phyloP scores from a whole-genome alignment of 37 sponge, comb jelly and placozoan species.

The Crambe crambe region DNA sequence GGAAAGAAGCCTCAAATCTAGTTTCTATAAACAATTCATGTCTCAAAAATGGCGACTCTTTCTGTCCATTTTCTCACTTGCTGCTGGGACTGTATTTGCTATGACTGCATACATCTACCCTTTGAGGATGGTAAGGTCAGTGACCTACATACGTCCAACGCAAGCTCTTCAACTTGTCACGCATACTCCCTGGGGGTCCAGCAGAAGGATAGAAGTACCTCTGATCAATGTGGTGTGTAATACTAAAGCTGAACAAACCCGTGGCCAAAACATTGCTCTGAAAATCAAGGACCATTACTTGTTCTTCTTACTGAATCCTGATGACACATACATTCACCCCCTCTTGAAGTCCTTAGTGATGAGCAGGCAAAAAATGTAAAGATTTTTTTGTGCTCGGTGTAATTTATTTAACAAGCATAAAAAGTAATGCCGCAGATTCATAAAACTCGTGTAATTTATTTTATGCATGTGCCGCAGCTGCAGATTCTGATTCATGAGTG shows the following conservation, averaged over 20 bases:
- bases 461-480: too few species aligned
- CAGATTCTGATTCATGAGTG: too few species aligned
- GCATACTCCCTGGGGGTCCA: constrained; percentile 36
- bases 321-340: constrained; percentile 21
- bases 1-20: not conserved
- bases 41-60: constrained; percentile 51
- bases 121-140: constrained; percentile 42
- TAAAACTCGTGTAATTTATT: too few species aligned
- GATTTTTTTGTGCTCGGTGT: not conserved
- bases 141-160: constrained; percentile 12
- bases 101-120: constrained; percentile 60
- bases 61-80: constrained; percentile 35
- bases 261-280: constrained; percentile 34
- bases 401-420: not conserved
- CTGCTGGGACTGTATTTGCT: constrained; percentile 57
- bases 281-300: constrained; percentile 59
- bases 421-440: not conserved
- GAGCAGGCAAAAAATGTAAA: not conserved
- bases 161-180: constrained; percentile 26
- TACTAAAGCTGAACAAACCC: not conserved
- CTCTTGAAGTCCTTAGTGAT: not conserved
- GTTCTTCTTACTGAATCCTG: constrained; percentile 52
- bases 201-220: constrained; percentile 24
- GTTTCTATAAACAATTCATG: not conserved
- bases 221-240: constrained; percentile 5